phyloP scores from a whole-genome alignment of 1,140 invertebrate genomes.

The Orius laevigatus region DNA sequence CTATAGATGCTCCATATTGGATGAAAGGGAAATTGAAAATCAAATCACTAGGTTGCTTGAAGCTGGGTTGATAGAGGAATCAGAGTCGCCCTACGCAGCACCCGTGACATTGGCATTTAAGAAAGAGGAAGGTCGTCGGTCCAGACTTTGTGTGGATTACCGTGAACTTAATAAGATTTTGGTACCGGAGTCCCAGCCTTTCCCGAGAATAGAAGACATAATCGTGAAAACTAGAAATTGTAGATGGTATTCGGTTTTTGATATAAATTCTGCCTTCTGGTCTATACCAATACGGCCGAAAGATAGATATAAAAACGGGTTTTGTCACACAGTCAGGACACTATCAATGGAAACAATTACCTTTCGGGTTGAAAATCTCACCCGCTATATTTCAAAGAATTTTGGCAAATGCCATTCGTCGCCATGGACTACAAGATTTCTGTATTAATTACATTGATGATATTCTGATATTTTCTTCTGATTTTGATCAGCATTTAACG shows the following conservation, averaged over 20 bases:
- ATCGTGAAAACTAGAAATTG: slow-evolving; percentile 24
- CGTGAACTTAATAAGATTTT: slow-evolving; percentile 26
- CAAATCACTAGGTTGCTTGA: slow-evolving; percentile 25
- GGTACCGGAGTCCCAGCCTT: slow-evolving; percentile 26
- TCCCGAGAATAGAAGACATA: slow-evolving; percentile 25
- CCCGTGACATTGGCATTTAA: slow-evolving; percentile 26
- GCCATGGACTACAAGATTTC: slow-evolving; percentile 11
- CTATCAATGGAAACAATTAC: slow-evolving; percentile 24
- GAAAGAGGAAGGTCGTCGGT: slow-evolving; percentile 24
- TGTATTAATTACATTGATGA: slow-evolving; percentile 20
- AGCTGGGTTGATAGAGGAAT: slow-evolving; percentile 25
- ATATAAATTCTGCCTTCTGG: slow-evolving; percentile 28
- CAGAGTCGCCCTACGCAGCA: slow-evolving; percentile 25
- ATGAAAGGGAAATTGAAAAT: slow-evolving; percentile 26
- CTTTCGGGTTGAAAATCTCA: slow-evolving; percentile 25
- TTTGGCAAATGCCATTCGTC: slow-evolving; percentile 11
- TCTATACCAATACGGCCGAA: slow-evolving; percentile 24
- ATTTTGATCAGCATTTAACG: slow-evolving; percentile 17
- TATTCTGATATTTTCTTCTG: slow-evolving; percentile 18
- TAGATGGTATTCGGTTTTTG: slow-evolving; percentile 24
- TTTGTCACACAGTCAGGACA: slow-evolving; percentile 27
- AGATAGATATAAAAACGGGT: slow-evolving; percentile 25
- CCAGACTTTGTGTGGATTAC: slow-evolving; percentile 26
- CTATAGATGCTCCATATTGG: slow-evolving; percentile 23
- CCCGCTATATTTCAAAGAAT: slow-evolving; percentile 29